A percentile compares a stretch with the other conserved stretches of the same genome.
Evolutionary conservation across 2,888 invertebrate species (phyloP).

Genomic region (Drosophila mayaguana): DNA sequence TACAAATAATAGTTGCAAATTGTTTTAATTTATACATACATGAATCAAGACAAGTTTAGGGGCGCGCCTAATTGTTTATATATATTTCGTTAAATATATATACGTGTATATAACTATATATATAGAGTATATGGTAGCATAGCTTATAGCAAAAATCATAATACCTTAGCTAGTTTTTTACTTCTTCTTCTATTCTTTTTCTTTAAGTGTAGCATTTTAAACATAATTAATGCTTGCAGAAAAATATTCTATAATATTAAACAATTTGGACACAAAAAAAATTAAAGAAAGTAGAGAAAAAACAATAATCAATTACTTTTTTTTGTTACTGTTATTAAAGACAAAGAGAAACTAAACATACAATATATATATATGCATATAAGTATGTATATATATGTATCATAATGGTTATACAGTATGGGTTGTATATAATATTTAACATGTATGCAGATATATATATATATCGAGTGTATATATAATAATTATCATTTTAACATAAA

Average conservation of each 20-base stretch:
- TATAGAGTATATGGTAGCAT: slow-evolving; percentile 52
- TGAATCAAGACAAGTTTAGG: slow-evolving; percentile 52
- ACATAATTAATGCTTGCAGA: slow-evolving; percentile 47
- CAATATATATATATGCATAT: slow-evolving; percentile 39
- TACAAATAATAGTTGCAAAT: slow-evolving; percentile 66
- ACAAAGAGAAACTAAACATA: slow-evolving; percentile 60
- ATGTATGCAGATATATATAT: slow-evolving; percentile 53
- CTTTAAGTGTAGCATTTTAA: slow-evolving; percentile 22
- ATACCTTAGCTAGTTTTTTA: slow-evolving; percentile 61
- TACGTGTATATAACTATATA: slow-evolving; percentile 19
- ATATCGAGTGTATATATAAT: slow-evolving; percentile 49
- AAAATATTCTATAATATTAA: slow-evolving; percentile 49
- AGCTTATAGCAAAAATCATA: slow-evolving; percentile 78
- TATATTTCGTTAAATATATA: slow-evolving; percentile 28
- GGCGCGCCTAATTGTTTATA: slow-evolving; percentile 44
- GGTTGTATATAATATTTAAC: slow-evolving; percentile 59
- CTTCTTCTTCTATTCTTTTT: background rate
- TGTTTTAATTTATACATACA: slow-evolving; percentile 71
- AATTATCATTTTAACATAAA: slow-evolving; percentile 77
- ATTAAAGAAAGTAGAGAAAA: slow-evolving; percentile 33
- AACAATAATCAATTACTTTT: slow-evolving; percentile 35
- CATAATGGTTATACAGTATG: slow-evolving; percentile 64
- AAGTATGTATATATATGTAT: slow-evolving; percentile 39
- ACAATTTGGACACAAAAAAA: slow-evolving; percentile 65
- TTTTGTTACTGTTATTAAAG: slow-evolving; percentile 16